Evolutionary conservation across 2,888 invertebrate genomes (phyloP).

Genomic region (Mythimna ferrago): DNA sequence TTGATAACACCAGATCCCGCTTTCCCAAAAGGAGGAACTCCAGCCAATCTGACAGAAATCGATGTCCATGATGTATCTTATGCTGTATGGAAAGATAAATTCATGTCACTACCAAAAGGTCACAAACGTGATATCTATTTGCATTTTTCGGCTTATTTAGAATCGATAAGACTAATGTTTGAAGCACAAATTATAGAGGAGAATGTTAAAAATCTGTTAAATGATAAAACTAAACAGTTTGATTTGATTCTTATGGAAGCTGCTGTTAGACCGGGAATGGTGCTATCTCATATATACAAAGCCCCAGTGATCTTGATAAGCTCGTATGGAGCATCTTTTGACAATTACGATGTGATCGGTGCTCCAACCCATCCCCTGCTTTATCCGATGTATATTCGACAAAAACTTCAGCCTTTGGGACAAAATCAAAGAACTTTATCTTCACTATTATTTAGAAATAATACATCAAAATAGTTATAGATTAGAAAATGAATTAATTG

Average conservation of each 20-base stretch:
- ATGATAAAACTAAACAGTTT: slow-evolving; percentile 49
- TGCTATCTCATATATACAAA: slow-evolving; percentile 56
- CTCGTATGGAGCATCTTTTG: slow-evolving; percentile 23
- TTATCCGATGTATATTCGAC: slow-evolving; percentile 16
- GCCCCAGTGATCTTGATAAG: slow-evolving; percentile 64
- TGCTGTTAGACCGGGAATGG: slow-evolving; percentile 38
- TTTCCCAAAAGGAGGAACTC: slow-evolving; percentile 68
- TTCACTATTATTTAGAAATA: slow-evolving; percentile 9
- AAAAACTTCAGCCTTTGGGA: slow-evolving; percentile 48
- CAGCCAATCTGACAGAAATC: slow-evolving; percentile 75
- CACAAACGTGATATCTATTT: slow-evolving; percentile 13
- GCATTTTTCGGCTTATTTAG: slow-evolving; percentile 21
- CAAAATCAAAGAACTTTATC: slow-evolving; percentile 50
- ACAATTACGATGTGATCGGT: slow-evolving; percentile 33
- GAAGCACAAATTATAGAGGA: slow-evolving; percentile 55
- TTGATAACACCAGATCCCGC: slow-evolving; percentile 52
- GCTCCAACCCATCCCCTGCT: slow-evolving; percentile 42
- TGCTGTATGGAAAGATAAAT: slow-evolving; percentile 44
- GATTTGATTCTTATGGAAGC: slow-evolving; percentile 63
- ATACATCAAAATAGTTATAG: background rate
- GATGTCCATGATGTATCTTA: slow-evolving; percentile 77
- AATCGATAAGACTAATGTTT: slow-evolving; percentile 39
- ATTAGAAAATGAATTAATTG: slow-evolving; percentile 21
- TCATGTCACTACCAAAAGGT: slow-evolving; percentile 34
- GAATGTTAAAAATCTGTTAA: slow-evolving; percentile 50